Base-by-base conservation (phyloP, 2,113 vertebrate genomes). In the Corvus hawaiiensis region DNA sequence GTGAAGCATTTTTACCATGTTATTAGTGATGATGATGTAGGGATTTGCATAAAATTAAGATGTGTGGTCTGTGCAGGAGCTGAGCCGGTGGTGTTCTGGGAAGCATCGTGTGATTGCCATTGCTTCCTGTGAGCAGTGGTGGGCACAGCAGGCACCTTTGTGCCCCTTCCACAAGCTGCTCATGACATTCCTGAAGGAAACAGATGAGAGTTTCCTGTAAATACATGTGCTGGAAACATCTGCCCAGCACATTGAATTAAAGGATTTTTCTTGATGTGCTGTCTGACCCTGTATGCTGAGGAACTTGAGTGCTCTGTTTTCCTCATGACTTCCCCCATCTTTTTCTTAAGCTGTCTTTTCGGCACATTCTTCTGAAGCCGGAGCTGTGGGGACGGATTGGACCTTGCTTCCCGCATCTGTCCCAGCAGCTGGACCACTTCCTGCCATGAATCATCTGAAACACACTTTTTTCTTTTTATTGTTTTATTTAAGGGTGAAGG, bases 391-490 rank as follows among this genome's bases (percentile, higher is more conserved):
- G 90, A 89, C 0, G 2, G 69, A 8, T 23, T 11, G 9, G 73
- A 69, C 69, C 61, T 87, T 9, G 4, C 82, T 96, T 97, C 90
- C 90, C 10, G 9, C 92, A 84, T 94, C 89, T 94, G 92, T 92
- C 83, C 90, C 75, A 69, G 89, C 94, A 96, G 94, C 95, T 96
- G 90, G 80, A 89, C 73, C 32, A 6, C 89, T 96, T 96, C 97
- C 96, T 97, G 84, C 72, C 62, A 46, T 95, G 95, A 97, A 89
- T 96, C 95, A 96, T 90, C 52, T 1, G 0, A 87, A 94, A 37
- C 63, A 66, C 81, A 21, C 39, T 69, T 80, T 55, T 77, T 84
- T 32, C 80, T 90, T 84, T 49, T 80, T 43, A 68, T 75, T 87
- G 66, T 89, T 94, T 94, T 83, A 63, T 86, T 82, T 86, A 92